Evolutionary conservation across 37 sponge, comb jelly and placozoan genomes (phyloP), one percentile per base, ranked within the genome.

Genomic region (Beroe ovata): DNA sequence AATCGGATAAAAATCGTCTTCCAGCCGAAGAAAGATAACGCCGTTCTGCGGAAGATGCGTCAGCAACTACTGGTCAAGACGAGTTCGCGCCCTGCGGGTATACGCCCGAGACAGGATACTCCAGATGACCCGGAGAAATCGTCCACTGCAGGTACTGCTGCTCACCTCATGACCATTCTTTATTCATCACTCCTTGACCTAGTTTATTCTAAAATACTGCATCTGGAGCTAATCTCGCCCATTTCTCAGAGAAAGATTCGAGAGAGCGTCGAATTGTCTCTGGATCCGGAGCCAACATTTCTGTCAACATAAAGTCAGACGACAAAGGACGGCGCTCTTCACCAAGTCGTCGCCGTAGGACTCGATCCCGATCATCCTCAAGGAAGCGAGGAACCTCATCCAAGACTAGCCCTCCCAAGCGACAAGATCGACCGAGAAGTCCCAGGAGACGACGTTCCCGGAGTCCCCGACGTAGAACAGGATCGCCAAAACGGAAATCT

Each of bases 21-120:
- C 4, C 84, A 77, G 84, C 84, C 84, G 3, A 77, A 77, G 54
- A 77, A 77, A 77, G 84, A 77, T 23, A 77, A 77, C 54, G 84
- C 84, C 18, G 84, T 77, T n/a, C 28, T 77, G 54, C 42, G 84
- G 20, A 77, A 77, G 54, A 77, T 77, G 84, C 35, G 84, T 3
- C 41, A 38, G 84, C 42, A 39, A 29, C 84, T 33, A 42, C 35
- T 66, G 69, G 54, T 47, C 6, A 66, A 66, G 30, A 34, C 69
- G 8, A 66, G 69, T 30, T 42, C 28, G 2, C 41, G 84, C 20
- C 84, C 84, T 21, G 42, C 84, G 21, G 84, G 84, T 0, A 42
- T 77, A 1, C 39, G 84, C 18, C 84, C 84, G 6, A 33, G 84
- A 36, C 42, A 42, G 28, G 33, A 33, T 22, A 32, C 84, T 3